A percentile compares a stretch with the other conserved stretches of the same genome.
Conservation (phyloP, 2,113 vertebrate genomes). For the Cyrtonyx montezumae region DNA sequence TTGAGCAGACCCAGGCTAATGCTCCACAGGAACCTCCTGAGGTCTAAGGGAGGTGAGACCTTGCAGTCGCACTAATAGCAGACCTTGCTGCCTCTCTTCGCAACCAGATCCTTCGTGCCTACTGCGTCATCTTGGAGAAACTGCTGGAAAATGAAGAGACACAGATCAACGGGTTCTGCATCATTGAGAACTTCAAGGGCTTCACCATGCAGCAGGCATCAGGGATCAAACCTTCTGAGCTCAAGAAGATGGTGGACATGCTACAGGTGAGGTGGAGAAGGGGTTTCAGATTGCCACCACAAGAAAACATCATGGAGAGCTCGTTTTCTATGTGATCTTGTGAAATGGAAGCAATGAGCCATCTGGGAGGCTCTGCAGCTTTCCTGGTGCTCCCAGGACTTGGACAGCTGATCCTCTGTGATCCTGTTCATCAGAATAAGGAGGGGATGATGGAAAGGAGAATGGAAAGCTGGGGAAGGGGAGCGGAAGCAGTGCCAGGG, state of each 20-base stretch:
- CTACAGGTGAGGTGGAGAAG: constrained; percentile 85
- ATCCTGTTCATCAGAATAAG: not conserved
- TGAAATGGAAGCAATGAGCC: not conserved
- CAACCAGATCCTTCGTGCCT: constrained; percentile 91
- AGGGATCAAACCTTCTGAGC: constrained; percentile 90
- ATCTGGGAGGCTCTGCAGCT: not conserved
- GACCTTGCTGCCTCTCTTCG: not conserved
- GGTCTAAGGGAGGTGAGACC: not conserved
- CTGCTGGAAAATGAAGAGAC: constrained; percentile 96
- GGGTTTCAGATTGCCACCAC: not conserved
- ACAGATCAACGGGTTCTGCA: constrained; percentile 97
- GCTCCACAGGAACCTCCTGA: not conserved
- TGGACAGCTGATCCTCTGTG: not conserved
- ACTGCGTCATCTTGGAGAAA: constrained; percentile 96
- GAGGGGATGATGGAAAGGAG: not conserved
- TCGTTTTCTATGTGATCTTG: not conserved
- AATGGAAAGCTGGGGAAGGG: not conserved
- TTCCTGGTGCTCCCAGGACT: not conserved
- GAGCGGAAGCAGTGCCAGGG: rapidly evolving
- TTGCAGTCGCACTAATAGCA: not conserved
- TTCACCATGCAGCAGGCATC: constrained; percentile 98
- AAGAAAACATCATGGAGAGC: rapidly evolving
- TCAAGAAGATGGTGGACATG: constrained; percentile 99
- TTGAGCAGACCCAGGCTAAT: not conserved
- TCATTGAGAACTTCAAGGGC: constrained; percentile 96